A percentile compares a stretch with the other conserved stretches of the same genome.
phyloP scores from a whole-genome alignment of 2,888 invertebrate species.

The Sabellastarte sp. region DNA sequence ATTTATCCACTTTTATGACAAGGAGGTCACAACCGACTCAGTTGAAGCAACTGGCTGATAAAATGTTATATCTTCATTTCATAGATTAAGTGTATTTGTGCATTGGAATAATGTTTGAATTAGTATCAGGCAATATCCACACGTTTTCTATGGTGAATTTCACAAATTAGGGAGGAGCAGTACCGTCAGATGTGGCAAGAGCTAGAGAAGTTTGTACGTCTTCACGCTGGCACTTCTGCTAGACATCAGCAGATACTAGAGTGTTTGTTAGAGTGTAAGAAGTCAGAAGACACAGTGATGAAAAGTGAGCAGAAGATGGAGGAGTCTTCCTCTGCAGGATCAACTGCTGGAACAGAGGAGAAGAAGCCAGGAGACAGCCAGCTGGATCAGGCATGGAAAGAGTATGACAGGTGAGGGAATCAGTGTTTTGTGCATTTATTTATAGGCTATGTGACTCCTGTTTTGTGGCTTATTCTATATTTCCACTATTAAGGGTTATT shows the following conservation, averaged over 20 bases:
- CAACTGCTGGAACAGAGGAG: background rate
- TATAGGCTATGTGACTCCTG: no score
- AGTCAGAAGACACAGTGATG: slow-evolving; percentile 58
- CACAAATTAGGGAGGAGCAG: slow-evolving; percentile 87
- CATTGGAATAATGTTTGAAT: no score
- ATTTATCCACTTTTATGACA: no score
- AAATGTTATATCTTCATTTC: no score
- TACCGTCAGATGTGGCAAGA: slow-evolving; percentile 89
- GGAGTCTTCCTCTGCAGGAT: background rate
- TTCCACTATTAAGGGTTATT: no score
- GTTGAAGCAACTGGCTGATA: no score
- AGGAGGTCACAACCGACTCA: no score
- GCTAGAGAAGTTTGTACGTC: slow-evolving; percentile 78
- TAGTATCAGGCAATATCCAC: no score
- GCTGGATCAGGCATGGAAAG: background rate
- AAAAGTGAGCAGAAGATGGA: slow-evolving; percentile 2
- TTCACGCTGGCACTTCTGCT: slow-evolving; percentile 72
- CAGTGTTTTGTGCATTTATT: no score
- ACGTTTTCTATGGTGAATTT: no score
- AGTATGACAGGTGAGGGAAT: background rate
- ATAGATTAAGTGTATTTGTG: no score
- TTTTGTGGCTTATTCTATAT: no score
- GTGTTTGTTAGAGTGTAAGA: slow-evolving; percentile 73
- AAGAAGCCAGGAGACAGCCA: background rate
- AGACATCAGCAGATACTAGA: slow-evolving; percentile 65